These are phyloP conservation scores for Danionella cerebrum DNA, from an alignment of 2,113 vertebrate genomes.

Conservation along the genomic window DNA sequence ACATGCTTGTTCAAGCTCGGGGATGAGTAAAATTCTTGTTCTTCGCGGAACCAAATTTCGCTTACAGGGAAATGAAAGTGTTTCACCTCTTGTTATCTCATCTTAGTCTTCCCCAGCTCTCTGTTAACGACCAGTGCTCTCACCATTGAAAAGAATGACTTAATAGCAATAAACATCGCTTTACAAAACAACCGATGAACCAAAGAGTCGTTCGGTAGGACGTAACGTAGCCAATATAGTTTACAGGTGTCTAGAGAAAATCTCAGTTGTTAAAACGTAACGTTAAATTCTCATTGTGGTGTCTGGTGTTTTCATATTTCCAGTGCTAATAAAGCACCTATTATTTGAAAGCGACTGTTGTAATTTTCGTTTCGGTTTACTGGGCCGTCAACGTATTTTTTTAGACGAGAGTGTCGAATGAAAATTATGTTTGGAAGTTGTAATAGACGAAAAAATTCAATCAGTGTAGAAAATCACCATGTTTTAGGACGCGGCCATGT, in stretches of 20 bases:
- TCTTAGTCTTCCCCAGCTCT: constrained; percentile 70
- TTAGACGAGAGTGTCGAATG: neutral
- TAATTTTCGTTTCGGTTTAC: neutral
- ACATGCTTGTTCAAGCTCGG: constrained; percentile 62
- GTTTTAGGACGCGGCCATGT: constrained; percentile 65
- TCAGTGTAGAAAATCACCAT: constrained; percentile 40
- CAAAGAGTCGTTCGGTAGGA: neutral
- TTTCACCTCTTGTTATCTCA: constrained; percentile 68
- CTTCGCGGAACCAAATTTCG: constrained; percentile 7
- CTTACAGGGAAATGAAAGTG: constrained; percentile 20
- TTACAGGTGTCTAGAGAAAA: neutral
- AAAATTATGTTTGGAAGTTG: neutral
- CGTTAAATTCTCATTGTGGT: neutral
- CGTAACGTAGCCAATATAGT: too few relatives aligned
- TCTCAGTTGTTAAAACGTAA: constrained; percentile 3
- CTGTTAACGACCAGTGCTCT: constrained; percentile 61
- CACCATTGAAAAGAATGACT: constrained; percentile 60
- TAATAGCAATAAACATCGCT: constrained; percentile 66
- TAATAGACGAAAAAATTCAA: constrained; percentile 48
- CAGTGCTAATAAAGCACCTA: neutral
- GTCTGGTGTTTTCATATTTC: neutral
- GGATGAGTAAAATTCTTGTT: neutral
- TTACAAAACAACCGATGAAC: neutral
- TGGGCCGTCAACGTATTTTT: neutral
- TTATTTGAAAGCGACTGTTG: neutral